Percentiles rank a stretch among this genome's conserved stretches.
phyloP scores from a whole-genome alignment of 2,113 vertebrate species.

The Calidris pugnax region DNA sequence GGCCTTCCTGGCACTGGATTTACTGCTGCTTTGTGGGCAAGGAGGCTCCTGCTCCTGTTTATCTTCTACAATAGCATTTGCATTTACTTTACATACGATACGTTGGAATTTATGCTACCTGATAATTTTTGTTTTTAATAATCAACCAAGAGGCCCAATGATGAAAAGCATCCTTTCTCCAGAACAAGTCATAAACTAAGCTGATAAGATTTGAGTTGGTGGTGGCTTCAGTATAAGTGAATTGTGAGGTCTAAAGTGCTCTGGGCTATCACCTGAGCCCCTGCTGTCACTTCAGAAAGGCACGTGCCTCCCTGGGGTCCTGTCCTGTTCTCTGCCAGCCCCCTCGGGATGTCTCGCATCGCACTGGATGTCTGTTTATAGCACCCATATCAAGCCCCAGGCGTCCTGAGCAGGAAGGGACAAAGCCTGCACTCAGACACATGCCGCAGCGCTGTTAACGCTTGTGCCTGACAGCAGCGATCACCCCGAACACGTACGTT shows the following conservation, averaged over 20 bases:
- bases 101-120: background rate
- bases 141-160: background rate
- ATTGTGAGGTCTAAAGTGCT: background rate
- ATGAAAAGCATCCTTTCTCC: background rate
- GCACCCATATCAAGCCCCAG: background rate
- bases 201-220: background rate
- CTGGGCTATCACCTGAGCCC: background rate
- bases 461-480: background rate
- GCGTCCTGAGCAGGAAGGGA: background rate
- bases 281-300: background rate
- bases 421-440: background rate
- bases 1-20: background rate
- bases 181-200: background rate
- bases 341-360: background rate
- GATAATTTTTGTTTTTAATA: background rate
- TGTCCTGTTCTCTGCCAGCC: background rate
- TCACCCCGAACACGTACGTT: background rate
- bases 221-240: background rate
- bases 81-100: background rate
- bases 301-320: background rate
- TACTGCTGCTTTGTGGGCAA: background rate
- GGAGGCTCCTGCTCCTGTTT: background rate
- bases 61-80: background rate
- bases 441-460: background rate
- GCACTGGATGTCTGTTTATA: background rate